phyloP scores from a whole-genome alignment of 2,797 vertebrate genomes.

The Silurus aristotelis region DNA sequence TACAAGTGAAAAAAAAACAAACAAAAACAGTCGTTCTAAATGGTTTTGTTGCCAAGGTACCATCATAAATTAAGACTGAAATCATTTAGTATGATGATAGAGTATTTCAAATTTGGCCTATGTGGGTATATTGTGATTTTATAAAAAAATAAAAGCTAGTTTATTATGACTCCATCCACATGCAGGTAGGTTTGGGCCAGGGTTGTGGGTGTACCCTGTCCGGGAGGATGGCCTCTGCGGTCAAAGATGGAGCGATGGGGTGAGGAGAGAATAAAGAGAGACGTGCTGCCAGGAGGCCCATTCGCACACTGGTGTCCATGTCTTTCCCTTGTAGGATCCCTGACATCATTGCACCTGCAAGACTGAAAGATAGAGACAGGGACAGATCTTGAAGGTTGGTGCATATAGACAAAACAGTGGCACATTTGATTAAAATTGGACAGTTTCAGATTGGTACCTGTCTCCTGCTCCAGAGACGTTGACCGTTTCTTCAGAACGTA shows the following conservation, averaged over 20 bases:
- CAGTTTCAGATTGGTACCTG: constrained; percentile 69
- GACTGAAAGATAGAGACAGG: constrained; percentile 67
- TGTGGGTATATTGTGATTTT: neutral
- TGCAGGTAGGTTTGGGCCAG: constrained; percentile 69
- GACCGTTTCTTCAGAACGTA: constrained; percentile 73
- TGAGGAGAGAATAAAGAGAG: constrained; percentile 77
- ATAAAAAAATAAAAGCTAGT: neutral
- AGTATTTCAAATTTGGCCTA: neutral
- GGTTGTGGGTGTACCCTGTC: constrained; percentile 58
- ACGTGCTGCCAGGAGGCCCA: constrained; percentile 83
- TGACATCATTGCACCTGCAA: constrained; percentile 81
- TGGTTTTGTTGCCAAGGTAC: neutral
- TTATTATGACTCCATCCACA: constrained; percentile 66
- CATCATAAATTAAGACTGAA: neutral
- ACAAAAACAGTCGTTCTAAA: neutral
- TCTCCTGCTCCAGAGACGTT: constrained; percentile 92
- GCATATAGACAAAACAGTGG: neutral
- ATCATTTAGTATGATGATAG: neutral
- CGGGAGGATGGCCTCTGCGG: constrained; percentile 67
- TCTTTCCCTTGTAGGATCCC: constrained; percentile 76
- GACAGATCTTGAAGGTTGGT: neutral
- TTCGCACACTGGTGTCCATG: constrained; percentile 78
- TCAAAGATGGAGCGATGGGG: constrained; percentile 75
- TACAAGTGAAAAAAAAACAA: neutral
- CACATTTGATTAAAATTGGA: neutral